Percentiles rank a stretch among this genome's conserved stretches.
phyloP scores from a whole-genome alignment of 2,888 invertebrate species.

The Phragmatobia fuliginosa region DNA sequence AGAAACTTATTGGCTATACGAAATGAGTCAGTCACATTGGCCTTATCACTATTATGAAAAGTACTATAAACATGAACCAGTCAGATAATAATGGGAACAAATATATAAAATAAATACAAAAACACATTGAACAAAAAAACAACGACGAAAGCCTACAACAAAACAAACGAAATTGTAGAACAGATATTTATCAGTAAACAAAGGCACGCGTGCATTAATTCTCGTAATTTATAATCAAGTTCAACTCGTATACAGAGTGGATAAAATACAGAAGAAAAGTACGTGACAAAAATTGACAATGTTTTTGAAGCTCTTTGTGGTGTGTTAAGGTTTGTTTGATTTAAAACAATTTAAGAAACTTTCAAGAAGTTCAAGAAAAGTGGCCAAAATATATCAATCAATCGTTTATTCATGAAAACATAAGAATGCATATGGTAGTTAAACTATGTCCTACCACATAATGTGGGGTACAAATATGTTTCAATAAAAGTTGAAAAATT shows the following conservation, averaged over 20 bases:
- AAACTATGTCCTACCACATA: too few species aligned
- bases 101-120: neutral
- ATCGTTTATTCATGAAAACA: too few species aligned
- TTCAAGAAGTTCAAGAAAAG: neutral
- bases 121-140: conserved; percentile 6
- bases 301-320: conserved; percentile 24
- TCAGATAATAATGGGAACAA: neutral
- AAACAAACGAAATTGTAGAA: conserved; percentile 27
- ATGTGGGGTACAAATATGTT: too few species aligned
- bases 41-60: neutral
- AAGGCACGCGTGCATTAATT: conserved; percentile 61
- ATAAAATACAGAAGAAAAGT: conserved; percentile 45
- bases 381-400: too few species aligned
- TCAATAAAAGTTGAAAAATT: too few species aligned
- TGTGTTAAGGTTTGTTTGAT: conserved; percentile 9
- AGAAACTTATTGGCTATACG: neutral
- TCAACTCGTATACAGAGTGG: conserved; percentile 40
- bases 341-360: neutral
- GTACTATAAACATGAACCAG: neutral
- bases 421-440: too few species aligned
- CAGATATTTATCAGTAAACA: conserved; percentile 52
- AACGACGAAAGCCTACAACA: conserved; percentile 30
- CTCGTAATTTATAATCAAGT: conserved; percentile 61
- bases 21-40: neutral
- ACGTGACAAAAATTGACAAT: conserved; percentile 45